Base-by-base conservation (phyloP, 2,888 invertebrate genomes). In the Calliscelio sp. region DNA sequence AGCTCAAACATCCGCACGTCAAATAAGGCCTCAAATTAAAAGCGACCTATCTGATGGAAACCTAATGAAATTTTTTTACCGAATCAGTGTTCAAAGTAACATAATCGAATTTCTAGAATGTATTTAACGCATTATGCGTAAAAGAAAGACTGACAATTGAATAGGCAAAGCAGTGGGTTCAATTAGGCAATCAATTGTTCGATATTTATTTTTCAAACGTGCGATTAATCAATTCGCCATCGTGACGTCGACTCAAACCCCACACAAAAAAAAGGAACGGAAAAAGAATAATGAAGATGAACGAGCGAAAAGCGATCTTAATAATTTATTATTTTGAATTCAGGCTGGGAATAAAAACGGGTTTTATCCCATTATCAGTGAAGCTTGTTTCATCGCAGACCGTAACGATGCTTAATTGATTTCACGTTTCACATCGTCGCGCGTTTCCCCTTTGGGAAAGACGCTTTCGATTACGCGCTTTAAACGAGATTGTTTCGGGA, bases 341-440 rank as follows among this genome's bases (percentile, higher is more conserved):
- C 51, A 38, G 24, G 7, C 20, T 65, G 46, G 32, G 24, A 41
- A 49, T 49, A 61, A 66, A 61, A 81, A 53, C 53, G 49, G n/a
- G 66, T 68, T 82, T 83, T 59, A 78, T 74, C 59, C 55, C 22
- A 74, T 73, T 83, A 83, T 68, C 74, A 55, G 8, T 7, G 24
- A 71, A 51, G 73, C 78, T 81, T 78, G 77, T 82, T 78, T 51
- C 77, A 71, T 78, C 57, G 57, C 61, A 20, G 55, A 35, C 53
- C 68, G 68, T 74, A 83, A 83, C 83, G 61, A 78, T 46, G 59
- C 61, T 83, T 78, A 83, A 74, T 83, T 74, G 74, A 79, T 83
- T 79, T 78, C 74, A 79, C 74, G 70, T 74, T 74, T 75, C 74
- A 83, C 78, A 59, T 79, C 74, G 83, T 70, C 74, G 68, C 57